These are phyloP conservation scores for Anisognathus igniventris DNA, from an alignment of 2,797 vertebrate species.

Conservation along the genomic window DNA sequence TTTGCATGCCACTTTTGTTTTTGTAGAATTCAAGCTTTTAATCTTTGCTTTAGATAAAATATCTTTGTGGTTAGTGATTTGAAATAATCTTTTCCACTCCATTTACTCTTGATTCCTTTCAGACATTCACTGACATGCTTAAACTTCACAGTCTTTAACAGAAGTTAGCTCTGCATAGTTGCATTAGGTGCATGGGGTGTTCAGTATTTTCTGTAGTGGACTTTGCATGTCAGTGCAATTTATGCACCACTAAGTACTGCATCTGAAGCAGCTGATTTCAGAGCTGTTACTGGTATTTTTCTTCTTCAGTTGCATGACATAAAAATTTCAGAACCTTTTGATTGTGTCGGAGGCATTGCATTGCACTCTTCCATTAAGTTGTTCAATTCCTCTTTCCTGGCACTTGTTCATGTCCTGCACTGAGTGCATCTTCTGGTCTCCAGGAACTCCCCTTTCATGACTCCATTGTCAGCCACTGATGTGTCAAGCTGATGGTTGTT, in stretches of 20 bases:
- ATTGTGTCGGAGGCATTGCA: accelerated
- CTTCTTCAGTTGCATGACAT: neutral
- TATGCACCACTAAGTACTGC: neutral
- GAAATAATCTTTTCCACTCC: neutral
- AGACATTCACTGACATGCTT: neutral
- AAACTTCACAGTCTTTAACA: neutral
- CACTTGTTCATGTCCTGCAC: neutral
- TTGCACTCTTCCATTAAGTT: neutral
- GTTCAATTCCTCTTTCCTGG: neutral
- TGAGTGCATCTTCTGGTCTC: neutral
- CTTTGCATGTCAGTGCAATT: neutral
- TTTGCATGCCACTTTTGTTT: neutral
- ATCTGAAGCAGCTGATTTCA: neutral
- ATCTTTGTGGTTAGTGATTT: neutral
- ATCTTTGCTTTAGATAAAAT: neutral
- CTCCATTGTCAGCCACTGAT: neutral
- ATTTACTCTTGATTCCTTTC: neutral
- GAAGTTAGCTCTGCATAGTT: neutral
- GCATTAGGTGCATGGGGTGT: neutral
- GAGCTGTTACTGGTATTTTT: neutral
- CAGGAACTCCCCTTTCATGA: neutral
- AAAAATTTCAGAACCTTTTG: neutral
- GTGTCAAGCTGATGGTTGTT: neutral
- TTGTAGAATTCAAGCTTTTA: neutral
- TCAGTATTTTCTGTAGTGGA: neutral